phyloP scores from a whole-genome alignment of 2,113 vertebrate genomes.

The Desmodus rotundus region DNA sequence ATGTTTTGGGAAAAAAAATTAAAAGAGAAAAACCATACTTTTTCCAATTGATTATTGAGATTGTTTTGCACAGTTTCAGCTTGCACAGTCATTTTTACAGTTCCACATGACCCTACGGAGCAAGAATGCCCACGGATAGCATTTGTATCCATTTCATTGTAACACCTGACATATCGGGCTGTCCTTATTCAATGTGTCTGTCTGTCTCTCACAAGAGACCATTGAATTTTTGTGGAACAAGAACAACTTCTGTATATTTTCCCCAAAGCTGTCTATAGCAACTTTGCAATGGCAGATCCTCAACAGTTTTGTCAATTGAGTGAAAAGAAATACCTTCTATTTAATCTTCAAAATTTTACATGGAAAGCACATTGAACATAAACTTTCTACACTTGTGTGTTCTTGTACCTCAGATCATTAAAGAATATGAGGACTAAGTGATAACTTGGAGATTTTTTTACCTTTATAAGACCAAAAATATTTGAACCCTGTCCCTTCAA shows the following conservation, averaged over 20 bases:
- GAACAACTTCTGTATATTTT: not conserved
- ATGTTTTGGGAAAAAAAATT: not conserved
- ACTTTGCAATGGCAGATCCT: not conserved
- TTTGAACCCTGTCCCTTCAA: not conserved
- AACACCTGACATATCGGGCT: not conserved
- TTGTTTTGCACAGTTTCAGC: not conserved
- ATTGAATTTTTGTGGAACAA: not conserved
- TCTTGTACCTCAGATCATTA: not conserved
- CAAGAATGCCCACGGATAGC: not conserved
- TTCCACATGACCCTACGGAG: not conserved
- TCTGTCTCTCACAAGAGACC: not conserved
- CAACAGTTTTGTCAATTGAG: not conserved
- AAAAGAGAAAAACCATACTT: not conserved
- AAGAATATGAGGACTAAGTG: not conserved
- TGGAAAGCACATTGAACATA: not conserved
- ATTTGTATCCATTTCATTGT: not conserved
- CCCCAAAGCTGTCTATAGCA: not conserved
- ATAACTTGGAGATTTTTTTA: not conserved
- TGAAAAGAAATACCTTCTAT: not conserved
- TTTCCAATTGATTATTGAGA: not conserved
- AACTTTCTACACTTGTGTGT: not conserved
- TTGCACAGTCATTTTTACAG: not conserved
- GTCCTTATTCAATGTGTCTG: not conserved
- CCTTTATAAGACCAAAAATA: not conserved
- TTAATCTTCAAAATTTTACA: not conserved